Evolutionary conservation across 1,140 invertebrate species (phyloP).

Genomic region (Anadara kagoshimensis): DNA sequence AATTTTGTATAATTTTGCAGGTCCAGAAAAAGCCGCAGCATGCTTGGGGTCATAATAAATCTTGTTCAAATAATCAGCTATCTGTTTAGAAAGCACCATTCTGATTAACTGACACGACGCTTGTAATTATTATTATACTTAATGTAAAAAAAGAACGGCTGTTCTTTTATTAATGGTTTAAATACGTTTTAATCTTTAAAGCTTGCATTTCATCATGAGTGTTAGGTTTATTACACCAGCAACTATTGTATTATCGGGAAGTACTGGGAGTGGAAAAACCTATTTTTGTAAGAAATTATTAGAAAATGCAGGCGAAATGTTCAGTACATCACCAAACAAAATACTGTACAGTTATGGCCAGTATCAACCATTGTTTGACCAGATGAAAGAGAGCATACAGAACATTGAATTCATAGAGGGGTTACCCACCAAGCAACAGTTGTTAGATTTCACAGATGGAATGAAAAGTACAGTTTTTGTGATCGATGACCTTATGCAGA

Average conservation of each 20-base stretch:
- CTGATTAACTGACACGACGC: too few species aligned
- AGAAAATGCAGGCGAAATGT: slow-evolving; percentile 8
- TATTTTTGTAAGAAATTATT: slow-evolving; percentile 2
- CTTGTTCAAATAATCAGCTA: slow-evolving; percentile 4
- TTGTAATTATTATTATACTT: too few species aligned
- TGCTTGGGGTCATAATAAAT: slow-evolving; percentile 4
- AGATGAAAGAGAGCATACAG: slow-evolving; percentile 11
- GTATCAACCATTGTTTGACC: slow-evolving; percentile 24
- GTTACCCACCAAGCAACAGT: slow-evolving; percentile 17
- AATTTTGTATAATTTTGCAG: slow-evolving; percentile 26
- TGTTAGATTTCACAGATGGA: slow-evolving; percentile 5
- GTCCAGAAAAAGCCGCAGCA: slow-evolving; percentile 21
- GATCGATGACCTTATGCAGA: slow-evolving; percentile 28
- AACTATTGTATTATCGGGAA: slow-evolving; percentile 16
- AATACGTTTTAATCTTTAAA: too few species aligned
- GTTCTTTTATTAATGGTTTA: too few species aligned
- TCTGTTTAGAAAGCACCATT: not conserved
- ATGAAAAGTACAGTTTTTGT: slow-evolving; percentile 14
- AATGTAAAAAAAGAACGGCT: too few species aligned
- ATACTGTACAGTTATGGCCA: slow-evolving; percentile 22
- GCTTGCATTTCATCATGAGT: too few species aligned
- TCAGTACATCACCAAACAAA: slow-evolving; percentile 14
- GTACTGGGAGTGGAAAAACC: slow-evolving; percentile 28
- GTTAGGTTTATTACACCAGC: not conserved
- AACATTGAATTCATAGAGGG: not conserved